These are phyloP conservation scores for Grapholita molesta DNA, from an alignment of 1,140 invertebrate species.

Conservation along the genomic window DNA sequence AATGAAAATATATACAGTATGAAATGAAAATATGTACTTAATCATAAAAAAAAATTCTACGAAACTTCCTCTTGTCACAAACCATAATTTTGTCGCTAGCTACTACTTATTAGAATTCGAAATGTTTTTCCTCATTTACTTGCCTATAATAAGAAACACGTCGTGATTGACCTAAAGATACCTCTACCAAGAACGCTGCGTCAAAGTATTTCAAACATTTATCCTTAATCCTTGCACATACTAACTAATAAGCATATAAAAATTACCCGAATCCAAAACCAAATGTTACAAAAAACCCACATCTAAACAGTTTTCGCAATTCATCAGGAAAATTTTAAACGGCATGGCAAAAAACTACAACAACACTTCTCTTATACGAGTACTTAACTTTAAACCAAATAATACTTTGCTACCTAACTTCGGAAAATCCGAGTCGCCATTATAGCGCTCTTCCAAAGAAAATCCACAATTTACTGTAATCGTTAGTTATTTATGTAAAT, in stretches of 20 bases:
- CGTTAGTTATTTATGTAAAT: slow-evolving; percentile 7
- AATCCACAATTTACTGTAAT: not conserved
- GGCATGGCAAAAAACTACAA: too few relatives aligned
- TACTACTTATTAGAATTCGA: not conserved
- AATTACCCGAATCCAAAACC: not conserved
- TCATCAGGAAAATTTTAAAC: too few relatives aligned
- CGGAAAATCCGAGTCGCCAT: too few relatives aligned
- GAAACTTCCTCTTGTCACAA: too few relatives aligned
- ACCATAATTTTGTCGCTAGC: too few relatives aligned
- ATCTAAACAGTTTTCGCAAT: too few relatives aligned
- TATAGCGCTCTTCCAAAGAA: not conserved
- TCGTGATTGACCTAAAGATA: not conserved
- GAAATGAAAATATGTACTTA: too few relatives aligned
- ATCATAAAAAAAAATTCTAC: too few relatives aligned
- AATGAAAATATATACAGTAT: too few relatives aligned
- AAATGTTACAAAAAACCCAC: not conserved
- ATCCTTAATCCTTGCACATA: not conserved
- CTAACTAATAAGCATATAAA: not conserved
- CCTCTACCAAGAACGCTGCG: not conserved
- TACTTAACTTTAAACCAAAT: too few relatives aligned
- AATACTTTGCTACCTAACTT: too few relatives aligned
- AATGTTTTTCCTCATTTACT: not conserved
- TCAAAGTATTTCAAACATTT: not conserved
- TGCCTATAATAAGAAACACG: not conserved
- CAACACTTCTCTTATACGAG: too few relatives aligned